Percentiles rank a stretch among this genome's conserved stretches.
These are phyloP conservation scores for Trachelus tabidus DNA, from an alignment of 2,888 invertebrate species.

Conservation along the genomic window DNA sequence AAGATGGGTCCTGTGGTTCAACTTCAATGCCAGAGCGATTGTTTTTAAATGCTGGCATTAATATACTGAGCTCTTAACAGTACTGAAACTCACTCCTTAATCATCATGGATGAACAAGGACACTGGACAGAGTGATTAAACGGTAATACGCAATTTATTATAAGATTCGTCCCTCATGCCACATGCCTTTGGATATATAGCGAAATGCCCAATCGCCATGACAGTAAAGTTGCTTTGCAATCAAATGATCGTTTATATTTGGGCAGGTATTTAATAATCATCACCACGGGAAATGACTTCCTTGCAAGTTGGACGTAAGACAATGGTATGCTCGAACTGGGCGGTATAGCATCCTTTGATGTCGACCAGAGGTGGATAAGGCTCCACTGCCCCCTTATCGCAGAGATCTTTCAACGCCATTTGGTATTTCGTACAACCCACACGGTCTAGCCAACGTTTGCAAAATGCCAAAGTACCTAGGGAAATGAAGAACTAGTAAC, in stretches of 20 bases:
- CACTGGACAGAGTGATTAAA: neutral
- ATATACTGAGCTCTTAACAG: neutral
- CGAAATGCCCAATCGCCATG: neutral
- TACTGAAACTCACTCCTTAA: neutral
- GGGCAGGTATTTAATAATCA: slow-evolving; percentile 78
- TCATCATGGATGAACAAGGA: neutral
- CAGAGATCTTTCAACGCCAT: slow-evolving; percentile 98
- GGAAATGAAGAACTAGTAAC: slow-evolving; percentile 6
- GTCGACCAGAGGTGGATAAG: slow-evolving; percentile 98
- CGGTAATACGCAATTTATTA: neutral
- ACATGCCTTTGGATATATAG: neutral
- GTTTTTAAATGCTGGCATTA: neutral
- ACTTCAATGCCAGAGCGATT: neutral
- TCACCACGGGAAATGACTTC: slow-evolving; percentile 97
- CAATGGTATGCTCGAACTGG: slow-evolving; percentile 98
- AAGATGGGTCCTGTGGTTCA: neutral
- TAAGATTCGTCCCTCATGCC: neutral
- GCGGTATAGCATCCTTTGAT: slow-evolving; percentile 98
- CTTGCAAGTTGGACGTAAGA: slow-evolving; percentile 97
- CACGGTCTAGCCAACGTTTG: slow-evolving; percentile 97
- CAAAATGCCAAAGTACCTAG: slow-evolving; percentile 92
- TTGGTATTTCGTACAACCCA: slow-evolving; percentile 96
- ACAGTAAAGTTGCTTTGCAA: neutral
- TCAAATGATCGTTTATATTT: neutral
- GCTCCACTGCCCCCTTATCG: slow-evolving; percentile 97